Evolutionary conservation across 1,140 invertebrate species (phyloP).

Genomic region (Drosophila pseudoobscura): DNA sequence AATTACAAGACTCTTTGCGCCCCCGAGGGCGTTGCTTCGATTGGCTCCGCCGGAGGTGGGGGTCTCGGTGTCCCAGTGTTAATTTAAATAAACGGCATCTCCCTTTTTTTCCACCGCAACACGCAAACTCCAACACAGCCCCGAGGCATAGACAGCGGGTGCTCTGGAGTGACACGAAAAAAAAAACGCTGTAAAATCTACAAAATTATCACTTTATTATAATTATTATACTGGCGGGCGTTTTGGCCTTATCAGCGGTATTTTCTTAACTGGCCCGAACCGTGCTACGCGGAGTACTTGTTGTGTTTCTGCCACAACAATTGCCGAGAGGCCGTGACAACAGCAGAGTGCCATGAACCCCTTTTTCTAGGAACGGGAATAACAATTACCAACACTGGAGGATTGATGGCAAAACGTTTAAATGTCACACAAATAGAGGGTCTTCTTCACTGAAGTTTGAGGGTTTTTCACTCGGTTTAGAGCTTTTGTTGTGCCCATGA

Average conservation of each 20-base stretch:
- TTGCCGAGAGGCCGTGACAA: constrained; percentile 55
- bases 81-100: constrained; percentile 62
- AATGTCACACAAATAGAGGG: no score
- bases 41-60: constrained; percentile 44
- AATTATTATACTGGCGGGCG: constrained; percentile 47
- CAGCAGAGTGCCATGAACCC: constrained; percentile 4
- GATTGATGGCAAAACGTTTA: constrained; percentile 19
- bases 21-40: constrained; percentile 42
- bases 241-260: constrained; percentile 60
- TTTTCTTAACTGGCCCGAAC: constrained; percentile 11
- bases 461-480: neutral
- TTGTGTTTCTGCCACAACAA: constrained; percentile 29
- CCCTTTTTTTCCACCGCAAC: constrained; percentile 18
- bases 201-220: constrained; percentile 72
- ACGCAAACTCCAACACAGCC: constrained; percentile 47
- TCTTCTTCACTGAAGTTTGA: no score
- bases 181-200: constrained; percentile 53
- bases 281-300: constrained; percentile 9
- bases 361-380: constrained; percentile 14
- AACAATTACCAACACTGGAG: constrained; percentile 8
- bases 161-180: constrained; percentile 20
- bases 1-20: constrained; percentile 56
- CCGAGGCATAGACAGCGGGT: constrained; percentile 28
- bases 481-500: neutral
- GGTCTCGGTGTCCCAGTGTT: constrained; percentile 14